Evolutionary conservation across 2,888 invertebrate species (phyloP).

Genomic region (Agonopterix heracliana): DNA sequence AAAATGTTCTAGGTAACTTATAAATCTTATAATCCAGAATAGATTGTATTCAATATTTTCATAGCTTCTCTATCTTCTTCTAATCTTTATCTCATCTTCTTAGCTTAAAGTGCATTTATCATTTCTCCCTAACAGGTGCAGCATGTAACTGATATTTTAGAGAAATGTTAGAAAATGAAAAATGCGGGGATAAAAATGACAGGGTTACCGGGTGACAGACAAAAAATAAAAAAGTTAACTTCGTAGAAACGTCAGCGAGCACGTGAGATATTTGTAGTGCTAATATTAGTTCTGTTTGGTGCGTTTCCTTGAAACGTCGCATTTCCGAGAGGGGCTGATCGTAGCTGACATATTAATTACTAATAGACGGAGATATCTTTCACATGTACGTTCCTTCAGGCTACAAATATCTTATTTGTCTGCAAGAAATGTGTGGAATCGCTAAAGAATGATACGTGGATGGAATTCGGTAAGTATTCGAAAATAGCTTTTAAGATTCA

Average conservation of each 20-base stretch:
- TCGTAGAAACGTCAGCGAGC: conserved; percentile 51
- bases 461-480: conserved; percentile 4
- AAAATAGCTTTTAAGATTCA: conserved; percentile 3
- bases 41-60: no score
- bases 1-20: no score
- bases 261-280: conserved; percentile 65
- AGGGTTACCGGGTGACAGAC: conserved; percentile 30
- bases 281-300: conserved; percentile 55
- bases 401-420: conserved; percentile 6
- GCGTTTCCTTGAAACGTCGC: conserved; percentile 52
- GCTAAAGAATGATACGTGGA: conserved; percentile 3
- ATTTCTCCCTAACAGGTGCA: conserved; percentile 38
- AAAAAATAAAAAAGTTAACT: conserved; percentile 37
- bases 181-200: conserved; percentile 45
- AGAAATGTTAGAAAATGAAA: conserved; percentile 37
- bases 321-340: conserved; percentile 31
- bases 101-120: no score
- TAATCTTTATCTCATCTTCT: no score
- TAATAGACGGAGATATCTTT: conserved; percentile 42
- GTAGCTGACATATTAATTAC: conserved; percentile 55
- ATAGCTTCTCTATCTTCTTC: no score
- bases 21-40: no score
- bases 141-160: conserved; percentile 28
- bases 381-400: conserved; percentile 12
- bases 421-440: not conserved